Base-by-base conservation (phyloP, 1,140 invertebrate genomes). In the Drosophila melanica region DNA sequence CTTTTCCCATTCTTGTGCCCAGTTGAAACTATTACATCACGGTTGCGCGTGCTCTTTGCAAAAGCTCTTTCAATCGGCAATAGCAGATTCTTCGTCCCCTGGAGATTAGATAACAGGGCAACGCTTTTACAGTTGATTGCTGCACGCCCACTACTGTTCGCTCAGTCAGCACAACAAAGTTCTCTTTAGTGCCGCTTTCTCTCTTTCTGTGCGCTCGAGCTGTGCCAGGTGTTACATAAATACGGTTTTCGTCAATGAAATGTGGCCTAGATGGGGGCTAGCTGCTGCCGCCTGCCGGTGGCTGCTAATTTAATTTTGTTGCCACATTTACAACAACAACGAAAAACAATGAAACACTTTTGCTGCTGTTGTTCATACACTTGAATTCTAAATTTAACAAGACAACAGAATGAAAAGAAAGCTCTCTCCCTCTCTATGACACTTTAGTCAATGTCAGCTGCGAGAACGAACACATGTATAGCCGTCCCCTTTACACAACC, bases 301-400 rank as follows among this genome's bases (percentile, higher is more conserved):
- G 35, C 30, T 71, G 66, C 75, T 79, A 79, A 82, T 79, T 84
- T 59, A 82, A 81, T 81, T 79, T 82, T 66, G n/a, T 66, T 66
- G 30, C 42, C 27, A 54, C 30, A 45, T 51, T 65, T 51, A 39
- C 7, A 6, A 30, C 55, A 59, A 41, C 53, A 71, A 57, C 33
- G 27, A 63, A 41, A 35, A 55, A 41, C 67, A 51, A 65, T 50
- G 42, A 66, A 42, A 58, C 20, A 23, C 9, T 18, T 55, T 45
- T 16, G 60, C 45, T 39, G 27, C 51, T 57, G 35, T 11, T 69
- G 18, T 69, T 74, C 18, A 44, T 60, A 62, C 62, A 69, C 77
- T 85, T 81, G 73, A 84, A 85, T 63, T 89, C 77, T 81, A 85
- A 86, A 78, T 73, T 78, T 90, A 90, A 53, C 39, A 55, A 58